phyloP scores from a whole-genome alignment of 2,113 vertebrate genomes.

The Trinectes maculatus region DNA sequence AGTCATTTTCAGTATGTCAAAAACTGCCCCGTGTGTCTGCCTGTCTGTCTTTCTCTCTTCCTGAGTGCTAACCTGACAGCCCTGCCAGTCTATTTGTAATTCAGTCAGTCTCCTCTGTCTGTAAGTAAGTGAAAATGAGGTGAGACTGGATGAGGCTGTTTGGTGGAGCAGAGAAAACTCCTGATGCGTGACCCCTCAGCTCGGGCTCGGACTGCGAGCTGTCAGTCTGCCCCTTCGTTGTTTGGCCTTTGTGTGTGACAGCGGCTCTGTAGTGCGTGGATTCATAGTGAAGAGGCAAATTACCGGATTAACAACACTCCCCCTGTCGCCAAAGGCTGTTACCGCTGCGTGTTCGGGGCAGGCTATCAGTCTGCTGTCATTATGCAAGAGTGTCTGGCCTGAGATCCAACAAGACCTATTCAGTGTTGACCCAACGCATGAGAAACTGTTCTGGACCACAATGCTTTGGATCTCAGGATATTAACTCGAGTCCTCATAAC shows the following conservation, averaged over 20 bases:
- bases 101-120: conserved; percentile 48
- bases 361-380: conserved; percentile 31
- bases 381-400: background rate
- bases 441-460: background rate
- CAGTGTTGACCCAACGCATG: background rate
- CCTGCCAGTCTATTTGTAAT: conserved; percentile 59
- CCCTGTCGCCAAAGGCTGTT: conserved; percentile 24
- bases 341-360: conserved; percentile 9
- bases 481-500: conserved; percentile 28
- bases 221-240: conserved; percentile 61
- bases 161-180: conserved; percentile 56
- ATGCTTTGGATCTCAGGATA: conserved; percentile 1
- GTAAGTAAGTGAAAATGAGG: conserved; percentile 56
- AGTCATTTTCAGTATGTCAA: conserved; percentile 36
- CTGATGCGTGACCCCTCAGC: conserved; percentile 61
- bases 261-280: conserved; percentile 27
- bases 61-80: conserved; percentile 40
- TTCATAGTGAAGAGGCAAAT: conserved; percentile 51
- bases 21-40: conserved; percentile 34
- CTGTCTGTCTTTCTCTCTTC: conserved; percentile 36
- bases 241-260: conserved; percentile 52
- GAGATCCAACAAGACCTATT: background rate
- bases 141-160: conserved; percentile 58
- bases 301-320: conserved; percentile 50
- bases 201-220: conserved; percentile 41